Evolutionary conservation across 2,113 vertebrate species (phyloP).

Genomic region (Callocephalon fimbriatum): DNA sequence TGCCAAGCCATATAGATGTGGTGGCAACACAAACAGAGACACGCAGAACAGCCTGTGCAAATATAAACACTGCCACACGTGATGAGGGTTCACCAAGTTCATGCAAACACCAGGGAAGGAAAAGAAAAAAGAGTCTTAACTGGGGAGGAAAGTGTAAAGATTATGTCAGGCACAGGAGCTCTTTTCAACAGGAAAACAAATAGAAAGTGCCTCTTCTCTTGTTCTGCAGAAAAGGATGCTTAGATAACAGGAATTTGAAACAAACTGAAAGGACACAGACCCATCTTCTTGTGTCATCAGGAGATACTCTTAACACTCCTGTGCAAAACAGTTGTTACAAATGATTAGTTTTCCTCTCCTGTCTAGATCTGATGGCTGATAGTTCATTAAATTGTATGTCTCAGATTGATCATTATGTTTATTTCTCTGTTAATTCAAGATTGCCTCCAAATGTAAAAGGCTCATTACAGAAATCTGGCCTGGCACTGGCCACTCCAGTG

Average conservation of each 20-base stretch:
- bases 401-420: background rate
- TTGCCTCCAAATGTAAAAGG: background rate
- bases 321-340: background rate
- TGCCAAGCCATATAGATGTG: constrained; percentile 74
- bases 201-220: background rate
- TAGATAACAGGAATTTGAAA: background rate
- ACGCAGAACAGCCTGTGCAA: constrained; percentile 74
- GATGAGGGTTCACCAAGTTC: constrained; percentile 77
- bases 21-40: constrained; percentile 79
- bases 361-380: background rate
- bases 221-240: background rate
- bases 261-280: background rate
- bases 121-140: constrained; percentile 60
- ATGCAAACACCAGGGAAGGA: constrained; percentile 74
- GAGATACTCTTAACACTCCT: background rate
- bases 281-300: background rate
- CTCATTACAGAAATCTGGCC: background rate
- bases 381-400: background rate
- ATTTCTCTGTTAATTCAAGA: background rate
- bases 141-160: constrained; percentile 61
- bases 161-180: constrained; percentile 49
- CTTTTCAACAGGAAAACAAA: constrained; percentile 44
- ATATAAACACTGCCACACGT: constrained; percentile 77
- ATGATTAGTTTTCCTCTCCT: background rate
- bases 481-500: background rate